A percentile compares a stretch with the other conserved stretches of the same genome.
These are phyloP conservation scores for Octomys mimax DNA, from an alignment of 2,797 vertebrate genomes.

Conservation along the genomic window DNA sequence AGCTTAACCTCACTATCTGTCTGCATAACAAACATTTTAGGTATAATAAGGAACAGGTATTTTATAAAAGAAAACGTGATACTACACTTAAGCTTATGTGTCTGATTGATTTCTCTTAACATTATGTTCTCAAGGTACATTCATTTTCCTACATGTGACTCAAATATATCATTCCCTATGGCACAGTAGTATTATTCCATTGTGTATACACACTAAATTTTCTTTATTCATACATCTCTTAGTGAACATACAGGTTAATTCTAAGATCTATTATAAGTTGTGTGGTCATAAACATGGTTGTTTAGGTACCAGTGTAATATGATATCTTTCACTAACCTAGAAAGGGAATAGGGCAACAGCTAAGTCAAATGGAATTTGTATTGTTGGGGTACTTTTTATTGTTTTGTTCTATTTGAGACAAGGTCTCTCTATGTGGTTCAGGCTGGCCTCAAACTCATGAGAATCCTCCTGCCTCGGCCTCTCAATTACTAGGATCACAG, in stretches of 20 bases:
- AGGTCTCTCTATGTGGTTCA: neutral
- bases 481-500: neutral
- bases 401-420: neutral
- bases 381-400: neutral
- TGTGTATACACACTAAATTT: neutral
- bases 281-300: neutral
- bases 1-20: too few relatives aligned
- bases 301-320: neutral
- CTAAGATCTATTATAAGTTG: neutral
- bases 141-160: neutral
- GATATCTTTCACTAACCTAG: neutral
- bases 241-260: neutral
- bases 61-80: neutral
- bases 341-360: neutral
- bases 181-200: neutral
- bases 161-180: neutral
- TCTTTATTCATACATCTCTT: neutral
- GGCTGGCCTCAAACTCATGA: neutral
- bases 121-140: neutral
- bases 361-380: neutral
- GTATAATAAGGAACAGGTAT: too few relatives aligned
- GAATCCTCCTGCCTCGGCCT: neutral
- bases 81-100: neutral
- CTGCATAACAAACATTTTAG: too few relatives aligned
- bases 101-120: neutral